These are phyloP conservation scores for Nannospalax galili DNA, from an alignment of 2,113 vertebrate genomes.

Conservation along the genomic window DNA sequence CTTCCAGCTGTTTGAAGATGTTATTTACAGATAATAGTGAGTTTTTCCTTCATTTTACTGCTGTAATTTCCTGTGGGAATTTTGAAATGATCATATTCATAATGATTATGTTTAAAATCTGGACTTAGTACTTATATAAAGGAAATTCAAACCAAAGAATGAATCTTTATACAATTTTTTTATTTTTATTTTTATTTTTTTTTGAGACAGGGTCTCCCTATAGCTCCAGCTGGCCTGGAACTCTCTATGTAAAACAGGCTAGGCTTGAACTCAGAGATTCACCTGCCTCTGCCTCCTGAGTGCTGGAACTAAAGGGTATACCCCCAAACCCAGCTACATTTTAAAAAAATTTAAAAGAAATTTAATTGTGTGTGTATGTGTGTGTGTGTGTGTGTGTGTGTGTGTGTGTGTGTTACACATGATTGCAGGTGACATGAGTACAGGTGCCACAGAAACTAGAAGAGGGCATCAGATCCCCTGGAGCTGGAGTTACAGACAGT, in stretches of 20 bases:
- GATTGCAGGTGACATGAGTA: too few species aligned
- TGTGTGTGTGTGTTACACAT: neutral
- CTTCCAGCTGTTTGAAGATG: slow-evolving; percentile 13
- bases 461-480: neutral
- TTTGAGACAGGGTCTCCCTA: too few species aligned
- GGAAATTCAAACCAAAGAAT: slow-evolving; percentile 6
- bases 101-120: neutral
- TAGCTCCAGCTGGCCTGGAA: too few species aligned
- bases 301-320: too few species aligned
- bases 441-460: neutral
- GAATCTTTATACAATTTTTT: neutral
- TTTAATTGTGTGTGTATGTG: neutral
- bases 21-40: neutral
- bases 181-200: too few species aligned
- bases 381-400: neutral
- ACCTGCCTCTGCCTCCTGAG: too few species aligned
- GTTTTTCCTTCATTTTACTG: neutral
- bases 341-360: too few species aligned
- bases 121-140: neutral
- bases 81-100: neutral
- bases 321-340: too few species aligned
- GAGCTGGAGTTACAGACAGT: neutral
- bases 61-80: neutral
- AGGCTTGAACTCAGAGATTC: too few species aligned
- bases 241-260: too few species aligned